Base-by-base conservation (phyloP, 2,797 vertebrate genomes). In the Danio kyathit region DNA sequence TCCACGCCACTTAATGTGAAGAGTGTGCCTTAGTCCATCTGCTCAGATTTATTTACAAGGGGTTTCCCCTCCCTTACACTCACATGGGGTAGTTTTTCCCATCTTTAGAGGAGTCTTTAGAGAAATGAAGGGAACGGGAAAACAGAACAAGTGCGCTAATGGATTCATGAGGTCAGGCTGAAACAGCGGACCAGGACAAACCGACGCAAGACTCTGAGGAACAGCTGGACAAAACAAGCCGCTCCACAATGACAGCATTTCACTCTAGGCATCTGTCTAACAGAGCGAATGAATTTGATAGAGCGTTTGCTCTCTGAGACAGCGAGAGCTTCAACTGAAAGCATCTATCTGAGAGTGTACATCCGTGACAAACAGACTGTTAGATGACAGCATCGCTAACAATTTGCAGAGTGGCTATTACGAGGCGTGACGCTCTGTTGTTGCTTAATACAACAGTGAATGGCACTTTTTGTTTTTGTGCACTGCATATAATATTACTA, bases 201-300 rank as follows among this genome's bases (percentile, higher is more conserved):
- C 38, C 21, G 38, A 72, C 10, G 14, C 56, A 64, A 48, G 29
- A 59, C 67, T 16, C 76, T 19, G 66, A 79, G 65, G 66, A 71
- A 51, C 38, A 71, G 59, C 60, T 5, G 7, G 57, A 73, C 56
- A 79, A 79, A 79, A 63, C 38, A 9, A 16, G 16, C 56, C 71
- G 66, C 66, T 79, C 19, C 4, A 5, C 67, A 52, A 61, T 5
- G 17, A 56, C 54, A 71, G 67, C 66, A 44, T 64, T 73, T 80
- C 67, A 79, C 57, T 77, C 64, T 54, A 29, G 54, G 44, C 44
- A 9, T 70, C 69, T 64, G 78, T 73, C 78, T 80, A 73, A 73
- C 69, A 64, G 67, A 80, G 78, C 78, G 41, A 73, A 72, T 56
- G 49, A 17, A 72, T 52, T 80, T 79, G 66, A 79, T 79, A 69